A percentile compares a stretch with the other conserved stretches of the same genome.
Evolutionary conservation across 64 coral and sea anemone species (phyloP).

Genomic region (Platygyra sinensis): DNA sequence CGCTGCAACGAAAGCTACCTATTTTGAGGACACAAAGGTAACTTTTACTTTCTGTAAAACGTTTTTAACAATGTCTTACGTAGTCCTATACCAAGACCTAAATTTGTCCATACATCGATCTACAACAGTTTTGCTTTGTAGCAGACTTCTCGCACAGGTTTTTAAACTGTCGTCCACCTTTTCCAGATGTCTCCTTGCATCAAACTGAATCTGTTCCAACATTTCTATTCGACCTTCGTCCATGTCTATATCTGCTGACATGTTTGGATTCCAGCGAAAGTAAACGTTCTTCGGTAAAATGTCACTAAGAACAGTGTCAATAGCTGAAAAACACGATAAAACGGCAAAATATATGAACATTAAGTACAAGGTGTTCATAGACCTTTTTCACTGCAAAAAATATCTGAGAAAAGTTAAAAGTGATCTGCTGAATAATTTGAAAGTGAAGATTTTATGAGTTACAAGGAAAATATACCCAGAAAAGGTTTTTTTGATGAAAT

Average conservation of each 20-base stretch:
- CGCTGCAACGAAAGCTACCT: too few relatives aligned
- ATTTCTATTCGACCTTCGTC: constrained; percentile 82
- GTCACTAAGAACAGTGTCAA: constrained; percentile 87
- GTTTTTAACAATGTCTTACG: background rate
- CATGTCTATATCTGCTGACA: constrained; percentile 85
- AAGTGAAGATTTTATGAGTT: too few relatives aligned
- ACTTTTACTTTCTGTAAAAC: too few relatives aligned
- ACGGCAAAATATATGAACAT: background rate
- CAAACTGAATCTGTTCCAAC: constrained; percentile 79
- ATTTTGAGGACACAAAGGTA: too few relatives aligned
- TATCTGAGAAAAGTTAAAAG: background rate
- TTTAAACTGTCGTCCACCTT: constrained; percentile 9
- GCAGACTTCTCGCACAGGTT: constrained; percentile 10
- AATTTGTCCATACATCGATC: constrained; percentile 20
- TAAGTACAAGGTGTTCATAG: background rate
- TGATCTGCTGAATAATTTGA: too few relatives aligned
- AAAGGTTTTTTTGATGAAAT: too few relatives aligned
- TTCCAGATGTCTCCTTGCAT: constrained; percentile 53
- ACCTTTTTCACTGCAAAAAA: background rate
- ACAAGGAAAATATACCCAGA: too few relatives aligned
- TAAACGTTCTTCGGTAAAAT: constrained; percentile 78
- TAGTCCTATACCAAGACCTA: constrained; percentile 18
- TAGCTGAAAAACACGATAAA: constrained; percentile 56
- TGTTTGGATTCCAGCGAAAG: constrained; percentile 87
- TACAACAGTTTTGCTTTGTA: constrained; percentile 18